phyloP scores from a whole-genome alignment of 2,113 vertebrate species.

The Cyprinodon variegatus region DNA sequence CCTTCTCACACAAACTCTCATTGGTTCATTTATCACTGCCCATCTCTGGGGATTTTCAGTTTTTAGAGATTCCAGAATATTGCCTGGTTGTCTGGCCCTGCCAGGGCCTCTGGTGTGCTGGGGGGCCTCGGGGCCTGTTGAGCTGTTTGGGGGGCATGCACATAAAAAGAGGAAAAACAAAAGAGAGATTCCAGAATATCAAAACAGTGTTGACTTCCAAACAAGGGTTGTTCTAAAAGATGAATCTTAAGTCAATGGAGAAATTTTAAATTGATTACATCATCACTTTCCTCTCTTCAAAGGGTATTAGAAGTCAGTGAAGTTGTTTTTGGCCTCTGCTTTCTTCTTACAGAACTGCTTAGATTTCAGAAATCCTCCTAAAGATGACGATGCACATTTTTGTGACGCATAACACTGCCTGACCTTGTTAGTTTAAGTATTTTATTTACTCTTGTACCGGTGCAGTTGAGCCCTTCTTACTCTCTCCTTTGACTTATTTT shows the following conservation, averaged over 20 bases:
- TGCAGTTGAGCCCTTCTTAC: conserved; percentile 3
- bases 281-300: conserved; percentile 16
- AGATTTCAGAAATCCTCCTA: not conserved
- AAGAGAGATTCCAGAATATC: not conserved
- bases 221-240: conserved; percentile 11
- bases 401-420: not conserved
- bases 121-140: no score
- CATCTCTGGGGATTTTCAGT: not conserved
- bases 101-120: no score
- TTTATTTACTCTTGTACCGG: conserved; percentile 25
- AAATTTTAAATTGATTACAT: conserved; percentile 40
- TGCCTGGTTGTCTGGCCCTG: no score
- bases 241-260: conserved; percentile 8
- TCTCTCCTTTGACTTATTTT: conserved; percentile 8
- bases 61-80: conserved; percentile 1
- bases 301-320: conserved; percentile 28
- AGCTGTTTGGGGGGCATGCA: no score
- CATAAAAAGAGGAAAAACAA: no score
- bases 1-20: not conserved
- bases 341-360: conserved; percentile 10
- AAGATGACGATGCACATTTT: conserved; percentile 29
- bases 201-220: conserved; percentile 16
- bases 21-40: not conserved
- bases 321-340: conserved; percentile 34
- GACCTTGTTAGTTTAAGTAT: conserved; percentile 23